These are phyloP conservation scores for Patella caerulea DNA, from an alignment of 2,888 invertebrate genomes.

Conservation along the genomic window DNA sequence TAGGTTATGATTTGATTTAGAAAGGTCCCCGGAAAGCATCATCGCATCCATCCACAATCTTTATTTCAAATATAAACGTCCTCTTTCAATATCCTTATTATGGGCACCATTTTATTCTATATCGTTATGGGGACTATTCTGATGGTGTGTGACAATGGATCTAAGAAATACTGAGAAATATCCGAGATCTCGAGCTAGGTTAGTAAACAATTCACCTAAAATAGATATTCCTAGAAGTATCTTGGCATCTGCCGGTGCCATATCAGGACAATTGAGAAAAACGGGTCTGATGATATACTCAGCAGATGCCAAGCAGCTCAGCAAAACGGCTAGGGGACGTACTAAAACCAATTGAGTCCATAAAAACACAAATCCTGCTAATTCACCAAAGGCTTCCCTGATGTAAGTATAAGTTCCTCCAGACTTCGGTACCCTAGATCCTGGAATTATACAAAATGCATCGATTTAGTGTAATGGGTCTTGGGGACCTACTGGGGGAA, in stretches of 20 bases:
- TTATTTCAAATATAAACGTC: no score
- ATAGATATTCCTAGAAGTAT: conserved; percentile 19
- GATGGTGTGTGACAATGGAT: no score
- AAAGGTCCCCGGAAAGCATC: neutral
- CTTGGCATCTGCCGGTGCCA: conserved; percentile 20
- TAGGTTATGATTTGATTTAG: no score
- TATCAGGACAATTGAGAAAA: conserved; percentile 28
- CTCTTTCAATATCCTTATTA: no score
- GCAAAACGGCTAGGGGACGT: conserved; percentile 26
- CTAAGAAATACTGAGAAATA: neutral
- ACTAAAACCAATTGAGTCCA: conserved; percentile 34
- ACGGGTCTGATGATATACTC: conserved; percentile 34
- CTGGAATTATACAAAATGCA: conserved; percentile 16
- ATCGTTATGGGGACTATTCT: no score
- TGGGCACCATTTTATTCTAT: no score
- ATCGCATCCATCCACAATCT: neutral
- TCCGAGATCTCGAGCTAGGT: no score
- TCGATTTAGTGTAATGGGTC: no score
- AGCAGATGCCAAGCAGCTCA: conserved; percentile 28
- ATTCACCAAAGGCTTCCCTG: conserved; percentile 30
- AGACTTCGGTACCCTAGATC: conserved; percentile 30
- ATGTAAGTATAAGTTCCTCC: conserved; percentile 37
- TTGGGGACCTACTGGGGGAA: no score
- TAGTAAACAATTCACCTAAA: conserved; percentile 18
- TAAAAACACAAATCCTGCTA: conserved; percentile 29